Evolutionary conservation across 1,140 invertebrate genomes (phyloP), one percentile per base, ranked within the genome.

Genomic region (Hycleus phaleratus): DNA sequence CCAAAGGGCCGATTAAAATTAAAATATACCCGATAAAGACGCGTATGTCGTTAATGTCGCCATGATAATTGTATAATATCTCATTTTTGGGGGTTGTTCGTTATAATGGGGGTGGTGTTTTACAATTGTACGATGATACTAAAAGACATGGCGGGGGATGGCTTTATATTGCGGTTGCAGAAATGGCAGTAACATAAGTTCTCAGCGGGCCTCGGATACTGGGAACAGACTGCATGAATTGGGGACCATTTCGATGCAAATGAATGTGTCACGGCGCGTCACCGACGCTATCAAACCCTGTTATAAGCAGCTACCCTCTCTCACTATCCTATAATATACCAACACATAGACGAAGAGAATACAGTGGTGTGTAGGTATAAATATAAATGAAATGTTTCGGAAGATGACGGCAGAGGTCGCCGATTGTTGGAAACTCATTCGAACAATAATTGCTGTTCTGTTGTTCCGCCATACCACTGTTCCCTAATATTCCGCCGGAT

Each of bases 231-330:
- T 60, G 61, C 61, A 53, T 51, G 61, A 60, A 63, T 60, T 63
- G 61, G 54, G 61, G 56, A 46, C 59, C 59, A 60, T 63, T 63
- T 63, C 54, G 42, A 63, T 63, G 61, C 55, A 60, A 60, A 63
- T 63, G 61, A 63, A 55, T 40, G 45, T 58, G 58, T 58, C 58
- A 58, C 43, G 50, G 49, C 49, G 51, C 51, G 49, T 60, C 58
- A 60, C 54, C 49, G 57, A 43, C 42, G 50, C 58, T 49, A 58
- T 60, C 58, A 57, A 46, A 54, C 44, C 61, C 32, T 32, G 32
- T 38, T 49, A 7, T 32, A 32, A 32, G 32, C 18, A 18, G 18
- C 32, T 32, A 32, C 32, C 32, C 32, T 32, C 32, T 18, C 18
- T 18, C 32, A 3, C 32, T 32, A 32, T 32, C 32, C 4, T 7